Evolutionary conservation across 2,113 vertebrate genomes (phyloP).

Genomic region (Muntiacus reevesi): DNA sequence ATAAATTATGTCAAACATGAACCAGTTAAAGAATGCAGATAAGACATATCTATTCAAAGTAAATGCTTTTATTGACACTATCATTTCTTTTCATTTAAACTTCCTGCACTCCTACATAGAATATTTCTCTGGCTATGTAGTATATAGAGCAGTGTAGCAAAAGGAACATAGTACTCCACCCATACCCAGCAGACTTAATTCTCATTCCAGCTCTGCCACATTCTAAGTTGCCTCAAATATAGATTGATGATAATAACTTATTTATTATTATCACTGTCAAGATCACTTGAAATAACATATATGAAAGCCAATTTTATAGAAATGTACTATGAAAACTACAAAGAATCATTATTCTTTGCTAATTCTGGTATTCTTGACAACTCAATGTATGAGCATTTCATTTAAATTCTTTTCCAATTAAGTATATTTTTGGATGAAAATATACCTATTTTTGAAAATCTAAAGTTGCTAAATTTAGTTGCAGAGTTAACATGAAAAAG

Average conservation of each 20-base stretch:
- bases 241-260: neutral
- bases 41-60: neutral
- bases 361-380: neutral
- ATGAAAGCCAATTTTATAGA: neutral
- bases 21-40: neutral
- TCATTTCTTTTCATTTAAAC: neutral
- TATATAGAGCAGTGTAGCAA: neutral
- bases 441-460: neutral
- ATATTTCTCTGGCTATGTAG: neutral
- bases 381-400: neutral
- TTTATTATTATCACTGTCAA: neutral
- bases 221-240: neutral
- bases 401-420: constrained; percentile 13
- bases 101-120: neutral
- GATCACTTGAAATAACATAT: neutral
- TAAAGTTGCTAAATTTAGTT: neutral
- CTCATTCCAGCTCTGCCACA: neutral
- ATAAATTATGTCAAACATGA: neutral
- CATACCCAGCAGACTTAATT: neutral
- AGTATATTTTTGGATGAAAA: neutral
- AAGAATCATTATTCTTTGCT: neutral
- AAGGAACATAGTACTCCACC: neutral
- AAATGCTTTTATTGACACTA: neutral
- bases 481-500: neutral
- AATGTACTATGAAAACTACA: neutral